Evolutionary conservation across 2,113 vertebrate genomes (phyloP).

Genomic region (Ellobius talpinus): DNA sequence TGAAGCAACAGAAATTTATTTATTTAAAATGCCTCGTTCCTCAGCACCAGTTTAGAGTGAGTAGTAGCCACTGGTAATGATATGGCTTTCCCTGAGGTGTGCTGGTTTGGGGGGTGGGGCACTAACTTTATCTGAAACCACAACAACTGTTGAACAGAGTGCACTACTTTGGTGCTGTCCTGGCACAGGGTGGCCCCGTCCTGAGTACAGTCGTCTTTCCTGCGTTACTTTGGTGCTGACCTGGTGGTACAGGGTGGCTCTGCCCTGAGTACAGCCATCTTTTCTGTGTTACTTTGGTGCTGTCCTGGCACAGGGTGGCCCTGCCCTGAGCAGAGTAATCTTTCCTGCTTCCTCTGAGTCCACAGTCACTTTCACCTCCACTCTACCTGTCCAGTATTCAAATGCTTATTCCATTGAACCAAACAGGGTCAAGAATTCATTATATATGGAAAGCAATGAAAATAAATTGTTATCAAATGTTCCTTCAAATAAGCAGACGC

Average conservation of each 20-base stretch:
- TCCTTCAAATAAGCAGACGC: conserved; percentile 14
- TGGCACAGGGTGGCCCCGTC: not conserved
- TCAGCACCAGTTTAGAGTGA: not conserved
- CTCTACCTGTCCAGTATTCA: not conserved
- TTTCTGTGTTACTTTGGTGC: too few relatives aligned
- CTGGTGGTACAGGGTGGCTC: too few relatives aligned
- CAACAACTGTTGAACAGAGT: not conserved
- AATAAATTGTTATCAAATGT: not conserved
- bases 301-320: conserved; percentile 28
- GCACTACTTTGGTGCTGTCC: not conserved
- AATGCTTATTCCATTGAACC: not conserved
- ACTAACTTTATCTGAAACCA: conserved; percentile 47
- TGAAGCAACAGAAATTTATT: not conserved
- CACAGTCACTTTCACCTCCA: not conserved
- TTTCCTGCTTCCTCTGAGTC: conserved; percentile 35
- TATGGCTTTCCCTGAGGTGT: not conserved
- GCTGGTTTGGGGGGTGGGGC: not conserved
- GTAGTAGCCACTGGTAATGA: not conserved
- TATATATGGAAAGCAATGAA: conserved; percentile 21
- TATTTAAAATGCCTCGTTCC: not conserved
- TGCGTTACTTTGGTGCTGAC: too few relatives aligned
- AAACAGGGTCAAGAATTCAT: conserved; percentile 52
- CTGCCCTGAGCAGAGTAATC: not conserved
- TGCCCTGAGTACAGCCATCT: too few relatives aligned
- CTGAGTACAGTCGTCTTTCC: too few relatives aligned